A percentile compares a stretch with the other conserved stretches of the same genome.
Evolutionary conservation across 2,797 vertebrate species (phyloP).

Genomic region (Rhabdophis nuchalis): DNA sequence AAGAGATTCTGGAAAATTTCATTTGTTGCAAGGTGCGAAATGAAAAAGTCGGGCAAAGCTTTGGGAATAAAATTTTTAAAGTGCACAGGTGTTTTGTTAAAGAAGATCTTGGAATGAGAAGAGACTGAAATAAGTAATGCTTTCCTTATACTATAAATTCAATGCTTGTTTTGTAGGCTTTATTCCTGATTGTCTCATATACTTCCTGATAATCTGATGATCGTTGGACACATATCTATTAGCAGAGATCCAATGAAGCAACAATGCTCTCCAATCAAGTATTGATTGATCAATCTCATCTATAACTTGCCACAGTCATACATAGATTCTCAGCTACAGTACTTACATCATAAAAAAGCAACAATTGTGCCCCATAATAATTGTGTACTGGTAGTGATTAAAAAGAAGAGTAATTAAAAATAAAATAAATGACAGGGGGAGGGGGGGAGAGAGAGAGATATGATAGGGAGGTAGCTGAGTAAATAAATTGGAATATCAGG

Average conservation of each 20-base stretch:
- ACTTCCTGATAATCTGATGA: conserved; percentile 12
- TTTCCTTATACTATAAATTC: conserved; percentile 36
- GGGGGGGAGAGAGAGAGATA: not conserved
- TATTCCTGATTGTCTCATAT: conserved; percentile 26
- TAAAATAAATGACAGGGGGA: not conserved
- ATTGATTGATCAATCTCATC: not conserved
- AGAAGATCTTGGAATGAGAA: conserved; percentile 33
- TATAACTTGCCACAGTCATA: not conserved
- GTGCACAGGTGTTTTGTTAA: conserved; percentile 45
- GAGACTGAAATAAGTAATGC: conserved; percentile 11
- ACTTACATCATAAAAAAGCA: not conserved
- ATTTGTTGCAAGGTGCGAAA: conserved; percentile 60
- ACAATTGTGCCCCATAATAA: not conserved
- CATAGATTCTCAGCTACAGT: not conserved
- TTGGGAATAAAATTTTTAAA: conserved; percentile 44
- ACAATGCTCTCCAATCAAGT: conserved; percentile 5
- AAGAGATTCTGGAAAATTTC: conserved; percentile 68
- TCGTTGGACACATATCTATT: not conserved
- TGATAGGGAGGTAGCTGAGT: not conserved
- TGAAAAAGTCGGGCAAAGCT: conserved; percentile 59
- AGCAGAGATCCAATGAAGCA: not conserved
- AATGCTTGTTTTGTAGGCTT: conserved; percentile 27
- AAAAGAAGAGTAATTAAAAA: not conserved
- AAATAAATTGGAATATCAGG: not conserved
- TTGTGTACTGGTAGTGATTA: not conserved